Percentiles rank a stretch among this genome's conserved stretches.
These are phyloP conservation scores for Danaus plexippus DNA, from an alignment of 1,140 invertebrate genomes.

Conservation along the genomic window DNA sequence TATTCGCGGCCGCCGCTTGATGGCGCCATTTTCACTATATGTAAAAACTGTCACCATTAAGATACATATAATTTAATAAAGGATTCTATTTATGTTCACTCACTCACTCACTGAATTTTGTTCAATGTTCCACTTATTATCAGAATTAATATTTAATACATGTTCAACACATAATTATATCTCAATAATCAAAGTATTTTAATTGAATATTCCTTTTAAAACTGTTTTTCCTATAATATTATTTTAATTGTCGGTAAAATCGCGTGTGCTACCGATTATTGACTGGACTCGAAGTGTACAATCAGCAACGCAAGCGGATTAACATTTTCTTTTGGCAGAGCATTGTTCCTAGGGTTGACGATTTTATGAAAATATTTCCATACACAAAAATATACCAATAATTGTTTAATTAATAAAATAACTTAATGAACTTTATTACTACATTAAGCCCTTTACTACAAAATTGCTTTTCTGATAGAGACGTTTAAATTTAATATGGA, in stretches of 20 bases:
- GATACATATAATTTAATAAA: slow-evolving; percentile 49
- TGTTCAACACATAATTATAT: too few species aligned
- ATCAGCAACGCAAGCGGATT: slow-evolving; percentile 54
- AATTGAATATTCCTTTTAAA: too few species aligned
- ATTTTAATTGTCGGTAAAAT: slow-evolving; percentile 19
- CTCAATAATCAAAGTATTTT: too few species aligned
- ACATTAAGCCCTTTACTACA: too few species aligned
- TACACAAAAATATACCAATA: too few species aligned
- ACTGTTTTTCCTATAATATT: too few species aligned
- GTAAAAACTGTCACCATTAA: slow-evolving; percentile 67
- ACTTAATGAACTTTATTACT: too few species aligned
- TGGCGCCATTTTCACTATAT: slow-evolving; percentile 65
- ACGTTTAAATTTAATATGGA: too few species aligned
- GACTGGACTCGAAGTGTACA: slow-evolving; percentile 63
- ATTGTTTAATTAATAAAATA: neutral
- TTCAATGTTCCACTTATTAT: too few species aligned
- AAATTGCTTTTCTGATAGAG: too few species aligned
- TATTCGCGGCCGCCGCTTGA: slow-evolving; percentile 65
- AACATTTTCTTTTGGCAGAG: slow-evolving; percentile 64
- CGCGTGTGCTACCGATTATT: slow-evolving; percentile 43
- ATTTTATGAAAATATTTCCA: neutral
- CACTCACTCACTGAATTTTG: neutral
- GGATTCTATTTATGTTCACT: slow-evolving; percentile 18
- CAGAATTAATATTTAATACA: too few species aligned
- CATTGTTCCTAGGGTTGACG: slow-evolving; percentile 29